Conservation (phyloP, 37 sponge, comb jelly and placozoan species). For the Haliclona indistincta region DNA sequence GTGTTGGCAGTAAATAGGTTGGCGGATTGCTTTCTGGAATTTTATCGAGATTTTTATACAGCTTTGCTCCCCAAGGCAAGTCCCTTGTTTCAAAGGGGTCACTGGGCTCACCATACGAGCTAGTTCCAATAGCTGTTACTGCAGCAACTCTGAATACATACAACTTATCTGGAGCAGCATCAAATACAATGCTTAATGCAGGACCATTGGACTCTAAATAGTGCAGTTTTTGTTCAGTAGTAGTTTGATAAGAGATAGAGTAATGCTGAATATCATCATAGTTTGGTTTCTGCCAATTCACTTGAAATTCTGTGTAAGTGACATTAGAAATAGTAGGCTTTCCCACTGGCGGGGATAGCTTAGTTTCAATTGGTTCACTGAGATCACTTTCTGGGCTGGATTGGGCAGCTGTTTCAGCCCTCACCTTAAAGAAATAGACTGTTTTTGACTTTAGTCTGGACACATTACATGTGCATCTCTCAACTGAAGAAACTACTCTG, state of each 20-base stretch:
- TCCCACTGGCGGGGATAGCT: not conserved
- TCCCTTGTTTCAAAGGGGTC: no score
- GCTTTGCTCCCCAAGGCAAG: no score
- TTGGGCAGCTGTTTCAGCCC: no score
- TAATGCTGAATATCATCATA: not conserved
- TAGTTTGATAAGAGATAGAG: not conserved
- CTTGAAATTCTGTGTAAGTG: no score
- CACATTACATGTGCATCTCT: no score
- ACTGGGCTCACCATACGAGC: no score
- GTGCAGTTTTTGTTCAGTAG: not conserved
- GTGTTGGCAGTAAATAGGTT: not conserved
- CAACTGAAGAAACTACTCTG: no score
- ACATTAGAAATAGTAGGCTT: no score
- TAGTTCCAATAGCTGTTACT: no score
- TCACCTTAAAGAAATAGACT: not conserved
- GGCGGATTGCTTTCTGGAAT: not conserved
- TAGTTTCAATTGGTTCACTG: constrained; percentile 4
- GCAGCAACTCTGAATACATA: no score
- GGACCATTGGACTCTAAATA: not conserved
- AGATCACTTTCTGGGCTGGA: not conserved
- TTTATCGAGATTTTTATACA: no score
- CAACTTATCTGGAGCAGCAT: no score
- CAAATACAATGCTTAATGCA: not conserved
- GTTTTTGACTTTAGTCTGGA: constrained; percentile 6
- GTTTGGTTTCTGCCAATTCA: not conserved